Evolutionary conservation across 2,888 invertebrate genomes (phyloP).

Genomic region (Teleogryllus oceanicus): DNA sequence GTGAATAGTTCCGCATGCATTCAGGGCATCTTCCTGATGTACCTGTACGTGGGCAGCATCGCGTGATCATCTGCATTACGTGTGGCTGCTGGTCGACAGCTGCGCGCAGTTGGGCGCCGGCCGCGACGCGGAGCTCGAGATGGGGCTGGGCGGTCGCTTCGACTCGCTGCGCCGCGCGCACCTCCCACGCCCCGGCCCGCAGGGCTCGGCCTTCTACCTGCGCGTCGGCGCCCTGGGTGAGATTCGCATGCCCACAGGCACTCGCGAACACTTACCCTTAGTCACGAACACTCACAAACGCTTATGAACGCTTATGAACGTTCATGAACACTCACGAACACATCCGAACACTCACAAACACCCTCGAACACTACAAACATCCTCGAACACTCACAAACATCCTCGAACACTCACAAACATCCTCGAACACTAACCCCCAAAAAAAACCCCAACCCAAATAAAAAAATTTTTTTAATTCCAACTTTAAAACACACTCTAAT

Average conservation of each 20-base stretch:
- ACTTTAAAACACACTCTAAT: no score
- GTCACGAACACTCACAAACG: no score
- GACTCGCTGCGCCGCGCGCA: conserved; percentile 55
- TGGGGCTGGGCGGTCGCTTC: conserved; percentile 40
- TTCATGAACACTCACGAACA: no score
- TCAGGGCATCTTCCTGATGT: conserved; percentile 54
- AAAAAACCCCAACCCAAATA: no score
- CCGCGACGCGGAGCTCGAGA: conserved; percentile 37
- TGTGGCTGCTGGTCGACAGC: conserved; percentile 54
- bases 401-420: no score
- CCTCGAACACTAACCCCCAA: no score
- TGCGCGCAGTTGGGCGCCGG: conserved; percentile 45
- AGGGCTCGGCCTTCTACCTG: conserved; percentile 54
- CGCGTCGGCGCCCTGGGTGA: conserved; percentile 53
- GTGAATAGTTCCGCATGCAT: neutral
- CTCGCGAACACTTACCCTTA: no score
- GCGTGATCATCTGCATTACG: conserved; percentile 55
- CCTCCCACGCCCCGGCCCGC: conserved; percentile 50
- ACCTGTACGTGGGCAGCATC: conserved; percentile 54
- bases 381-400: no score
- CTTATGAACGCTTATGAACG: no score
- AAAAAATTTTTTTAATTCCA: no score
- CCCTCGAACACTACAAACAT: no score
- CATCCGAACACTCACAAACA: no score
- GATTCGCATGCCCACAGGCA: conserved; percentile 31